Percentiles rank a stretch among this genome's conserved stretches.
Evolutionary conservation across 2,113 vertebrate genomes (phyloP).

Genomic region (Melanerpes aurifrons): DNA sequence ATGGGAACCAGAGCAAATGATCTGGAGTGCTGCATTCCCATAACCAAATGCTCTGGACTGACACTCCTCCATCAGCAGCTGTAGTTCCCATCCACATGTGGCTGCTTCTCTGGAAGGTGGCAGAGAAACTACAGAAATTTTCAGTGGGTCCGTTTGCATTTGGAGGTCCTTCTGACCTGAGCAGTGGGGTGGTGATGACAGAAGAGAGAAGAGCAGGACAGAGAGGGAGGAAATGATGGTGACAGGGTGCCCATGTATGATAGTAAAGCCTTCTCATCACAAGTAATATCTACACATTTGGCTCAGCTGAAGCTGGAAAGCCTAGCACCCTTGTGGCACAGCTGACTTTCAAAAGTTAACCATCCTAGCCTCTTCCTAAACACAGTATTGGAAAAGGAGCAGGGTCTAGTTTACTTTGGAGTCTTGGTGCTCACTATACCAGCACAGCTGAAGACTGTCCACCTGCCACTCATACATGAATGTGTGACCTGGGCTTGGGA

Average conservation of each 20-base stretch:
- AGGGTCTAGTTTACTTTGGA: not conserved
- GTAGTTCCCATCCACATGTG: accelerated
- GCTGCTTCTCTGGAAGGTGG: accelerated
- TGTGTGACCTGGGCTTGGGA: not conserved
- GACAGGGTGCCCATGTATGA: not conserved
- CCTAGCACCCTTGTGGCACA: not conserved
- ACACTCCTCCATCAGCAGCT: accelerated
- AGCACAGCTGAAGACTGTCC: not conserved
- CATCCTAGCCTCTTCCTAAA: not conserved
- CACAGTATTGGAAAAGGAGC: not conserved
- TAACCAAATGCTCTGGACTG: accelerated
- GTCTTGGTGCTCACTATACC: not conserved
- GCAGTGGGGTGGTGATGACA: not conserved
- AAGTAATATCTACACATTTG: not conserved
- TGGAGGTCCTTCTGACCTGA: accelerated
- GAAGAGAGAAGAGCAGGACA: accelerated
- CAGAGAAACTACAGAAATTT: not conserved
- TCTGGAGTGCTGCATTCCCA: not conserved
- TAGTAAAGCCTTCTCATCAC: not conserved
- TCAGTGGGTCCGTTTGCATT: accelerated
- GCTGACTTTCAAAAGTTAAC: not conserved
- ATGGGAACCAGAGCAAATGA: not conserved
- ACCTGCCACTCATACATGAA: accelerated
- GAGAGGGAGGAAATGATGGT: accelerated
- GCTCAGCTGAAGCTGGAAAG: not conserved